A percentile compares a stretch with the other conserved stretches of the same genome.
These are phyloP conservation scores for Syritta pipiens DNA, from an alignment of 2,888 invertebrate species.

Conservation along the genomic window DNA sequence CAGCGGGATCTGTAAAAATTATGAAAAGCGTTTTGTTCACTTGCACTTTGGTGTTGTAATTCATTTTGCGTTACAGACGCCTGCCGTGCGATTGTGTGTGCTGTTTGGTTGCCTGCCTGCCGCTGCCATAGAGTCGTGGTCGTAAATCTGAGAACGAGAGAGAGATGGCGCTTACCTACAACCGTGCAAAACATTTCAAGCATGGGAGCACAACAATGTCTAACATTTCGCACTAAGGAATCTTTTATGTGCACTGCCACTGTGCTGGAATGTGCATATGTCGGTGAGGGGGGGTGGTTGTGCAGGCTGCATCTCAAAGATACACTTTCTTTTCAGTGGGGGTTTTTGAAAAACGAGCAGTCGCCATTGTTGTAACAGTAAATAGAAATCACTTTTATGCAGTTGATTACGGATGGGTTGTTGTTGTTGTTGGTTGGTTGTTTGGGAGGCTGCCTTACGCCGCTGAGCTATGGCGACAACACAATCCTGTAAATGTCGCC, in stretches of 20 bases:
- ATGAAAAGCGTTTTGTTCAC: too few relatives aligned
- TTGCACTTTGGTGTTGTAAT: too few relatives aligned
- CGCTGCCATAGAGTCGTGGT: too few relatives aligned
- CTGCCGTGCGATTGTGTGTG: too few relatives aligned
- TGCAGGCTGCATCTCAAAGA: background rate
- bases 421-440: background rate
- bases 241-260: slow-evolving; percentile 2
- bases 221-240: background rate
- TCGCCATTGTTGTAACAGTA: slow-evolving; percentile 10
- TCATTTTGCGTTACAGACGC: too few relatives aligned
- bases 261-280: too few relatives aligned
- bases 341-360: slow-evolving; percentile 12
- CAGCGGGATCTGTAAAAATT: too few relatives aligned
- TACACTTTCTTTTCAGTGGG: background rate
- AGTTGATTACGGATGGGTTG: slow-evolving; percentile 26
- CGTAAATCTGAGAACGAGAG: too few relatives aligned
- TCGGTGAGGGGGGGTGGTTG: background rate
- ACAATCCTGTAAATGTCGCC: too few relatives aligned
- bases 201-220: slow-evolving; percentile 4
- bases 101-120: too few relatives aligned
- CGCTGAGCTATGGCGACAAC: too few relatives aligned
- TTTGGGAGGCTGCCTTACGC: background rate
- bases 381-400: slow-evolving; percentile 37
- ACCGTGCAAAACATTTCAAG: background rate
- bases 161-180: background rate